Evolutionary conservation across 2,888 invertebrate genomes (phyloP).

Genomic region (Chydorus sphaericus): DNA sequence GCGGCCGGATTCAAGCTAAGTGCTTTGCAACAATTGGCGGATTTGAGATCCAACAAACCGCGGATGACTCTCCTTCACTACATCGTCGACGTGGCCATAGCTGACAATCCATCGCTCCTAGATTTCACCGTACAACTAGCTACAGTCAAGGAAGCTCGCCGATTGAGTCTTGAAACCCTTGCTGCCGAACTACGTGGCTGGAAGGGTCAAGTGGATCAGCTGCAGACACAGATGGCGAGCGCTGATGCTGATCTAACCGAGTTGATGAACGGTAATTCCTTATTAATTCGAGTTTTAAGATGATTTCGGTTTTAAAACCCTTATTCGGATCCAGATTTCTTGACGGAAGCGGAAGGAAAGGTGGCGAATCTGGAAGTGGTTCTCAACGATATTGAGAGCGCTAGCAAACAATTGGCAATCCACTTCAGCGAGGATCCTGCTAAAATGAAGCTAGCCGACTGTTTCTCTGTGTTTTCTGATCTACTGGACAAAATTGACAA

Average conservation of each 20-base stretch:
- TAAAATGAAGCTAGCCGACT: constrained; percentile 32
- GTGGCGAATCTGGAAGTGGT: constrained; percentile 24
- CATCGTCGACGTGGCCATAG: constrained; percentile 30
- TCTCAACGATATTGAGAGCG: constrained; percentile 25
- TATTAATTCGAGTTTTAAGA: too few relatives aligned
- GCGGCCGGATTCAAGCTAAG: constrained; percentile 35
- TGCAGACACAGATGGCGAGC: constrained; percentile 24
- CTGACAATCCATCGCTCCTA: constrained; percentile 27
- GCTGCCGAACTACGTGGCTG: constrained; percentile 15
- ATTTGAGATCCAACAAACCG: constrained; percentile 35
- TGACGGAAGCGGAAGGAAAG: constrained; percentile 24
- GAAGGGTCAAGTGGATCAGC: constrained; percentile 19
- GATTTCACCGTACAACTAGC: constrained; percentile 28
- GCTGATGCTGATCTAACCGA: constrained; percentile 19
- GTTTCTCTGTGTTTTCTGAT: constrained; percentile 28
- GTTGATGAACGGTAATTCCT: neutral
- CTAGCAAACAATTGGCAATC: constrained; percentile 26
- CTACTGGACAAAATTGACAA: constrained; percentile 31
- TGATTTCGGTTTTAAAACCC: too few relatives aligned
- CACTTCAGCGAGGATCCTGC: constrained; percentile 34
- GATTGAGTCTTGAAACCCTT: constrained; percentile 14
- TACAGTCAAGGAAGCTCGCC: constrained; percentile 14
- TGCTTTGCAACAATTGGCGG: constrained; percentile 33
- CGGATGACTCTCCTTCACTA: constrained; percentile 37
- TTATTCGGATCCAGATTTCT: too few relatives aligned